These are phyloP conservation scores for Nebria brevicollis DNA, from an alignment of 2,888 invertebrate genomes.

Conservation along the genomic window DNA sequence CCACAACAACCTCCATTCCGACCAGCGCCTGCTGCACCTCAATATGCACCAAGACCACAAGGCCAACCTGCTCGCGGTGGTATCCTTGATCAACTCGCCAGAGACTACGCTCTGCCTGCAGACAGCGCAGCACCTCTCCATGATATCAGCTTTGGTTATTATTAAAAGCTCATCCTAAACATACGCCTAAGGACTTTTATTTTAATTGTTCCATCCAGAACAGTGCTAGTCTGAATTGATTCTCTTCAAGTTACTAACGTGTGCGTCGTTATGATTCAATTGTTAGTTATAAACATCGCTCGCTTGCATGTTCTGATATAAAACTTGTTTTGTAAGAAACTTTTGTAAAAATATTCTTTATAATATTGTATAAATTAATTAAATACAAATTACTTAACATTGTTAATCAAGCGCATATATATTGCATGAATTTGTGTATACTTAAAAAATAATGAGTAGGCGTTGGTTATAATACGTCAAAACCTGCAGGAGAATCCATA, in stretches of 20 bases:
- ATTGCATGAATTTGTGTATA: background rate
- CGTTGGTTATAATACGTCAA: background rate
- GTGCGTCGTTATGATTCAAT: background rate
- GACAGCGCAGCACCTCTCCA: slow-evolving; percentile 76
- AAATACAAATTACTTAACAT: slow-evolving; percentile 5
- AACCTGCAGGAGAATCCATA: background rate
- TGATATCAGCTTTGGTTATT: slow-evolving; percentile 86
- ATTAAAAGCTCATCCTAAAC: slow-evolving; percentile 62
- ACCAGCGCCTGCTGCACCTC: slow-evolving; percentile 49
- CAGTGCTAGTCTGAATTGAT: slow-evolving; percentile 30
- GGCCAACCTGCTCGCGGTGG: slow-evolving; percentile 61
- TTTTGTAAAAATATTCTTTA: slow-evolving; percentile 9
- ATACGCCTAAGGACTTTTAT: slow-evolving; percentile 10
- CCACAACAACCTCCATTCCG: slow-evolving; percentile 50
- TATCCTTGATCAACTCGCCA: slow-evolving; percentile 81
- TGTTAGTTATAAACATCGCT: background rate
- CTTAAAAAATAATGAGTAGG: slow-evolving; percentile 7
- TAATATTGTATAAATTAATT: slow-evolving; percentile 11
- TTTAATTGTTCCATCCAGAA: slow-evolving; percentile 18
- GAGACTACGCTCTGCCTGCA: slow-evolving; percentile 81
- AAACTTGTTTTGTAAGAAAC: background rate
- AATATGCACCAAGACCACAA: slow-evolving; percentile 52
- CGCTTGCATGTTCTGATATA: slow-evolving; percentile 33
- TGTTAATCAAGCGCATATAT: background rate
- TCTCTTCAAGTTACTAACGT: slow-evolving; percentile 4